Conservation (phyloP, 2,797 vertebrate genomes). For the Epinephelus coioides region DNA sequence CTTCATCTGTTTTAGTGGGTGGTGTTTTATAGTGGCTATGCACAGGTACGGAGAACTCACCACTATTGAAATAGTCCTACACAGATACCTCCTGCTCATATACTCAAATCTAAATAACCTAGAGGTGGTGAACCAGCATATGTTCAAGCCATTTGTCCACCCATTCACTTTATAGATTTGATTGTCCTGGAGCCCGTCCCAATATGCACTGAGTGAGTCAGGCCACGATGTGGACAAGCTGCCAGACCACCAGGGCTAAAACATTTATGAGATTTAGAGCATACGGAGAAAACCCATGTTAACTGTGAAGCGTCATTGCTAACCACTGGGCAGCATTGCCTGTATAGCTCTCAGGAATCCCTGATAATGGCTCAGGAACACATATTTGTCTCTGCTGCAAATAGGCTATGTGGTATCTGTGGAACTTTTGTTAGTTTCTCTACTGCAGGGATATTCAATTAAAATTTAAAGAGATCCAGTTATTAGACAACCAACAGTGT, state of each 20-base stretch:
- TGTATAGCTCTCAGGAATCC: neutral
- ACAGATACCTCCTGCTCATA: neutral
- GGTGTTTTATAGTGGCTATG: neutral
- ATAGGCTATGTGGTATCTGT: neutral
- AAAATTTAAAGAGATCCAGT: too few relatives aligned
- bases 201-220: neutral
- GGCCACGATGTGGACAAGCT: neutral
- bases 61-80: neutral
- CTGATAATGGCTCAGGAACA: neutral
- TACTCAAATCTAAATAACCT: neutral
- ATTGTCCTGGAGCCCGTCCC: neutral
- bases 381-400: neutral
- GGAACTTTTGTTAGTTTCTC: neutral
- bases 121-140: neutral
- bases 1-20: neutral
- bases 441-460: too few relatives aligned
- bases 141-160: neutral
- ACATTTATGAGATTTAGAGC: slow-evolving; percentile 1
- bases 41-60: neutral
- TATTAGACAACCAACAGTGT: too few relatives aligned
- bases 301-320: neutral
- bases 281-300: neutral
- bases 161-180: neutral
- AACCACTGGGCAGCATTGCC: neutral
- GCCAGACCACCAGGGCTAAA: neutral